phyloP scores from a whole-genome alignment of 2,888 invertebrate genomes.

The Orthosia incerta region DNA sequence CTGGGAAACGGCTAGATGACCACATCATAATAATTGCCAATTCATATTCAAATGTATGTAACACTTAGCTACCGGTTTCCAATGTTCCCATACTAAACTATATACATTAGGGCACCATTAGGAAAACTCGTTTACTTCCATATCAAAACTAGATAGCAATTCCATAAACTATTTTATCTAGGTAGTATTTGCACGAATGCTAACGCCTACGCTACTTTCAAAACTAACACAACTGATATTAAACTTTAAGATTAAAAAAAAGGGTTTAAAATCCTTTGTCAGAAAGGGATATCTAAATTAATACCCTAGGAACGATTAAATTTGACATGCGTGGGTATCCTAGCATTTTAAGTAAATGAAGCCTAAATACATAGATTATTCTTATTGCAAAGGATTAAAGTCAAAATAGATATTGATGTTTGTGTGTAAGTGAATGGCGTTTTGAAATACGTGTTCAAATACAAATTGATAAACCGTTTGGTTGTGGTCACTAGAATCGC shows the following conservation, averaged over 20 bases:
- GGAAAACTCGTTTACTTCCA: slow-evolving; percentile 43
- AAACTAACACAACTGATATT: neutral
- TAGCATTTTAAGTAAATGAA: slow-evolving; percentile 39
- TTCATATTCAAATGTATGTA: slow-evolving; percentile 17
- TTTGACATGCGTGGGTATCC: slow-evolving; percentile 62
- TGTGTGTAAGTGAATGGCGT: slow-evolving; percentile 11
- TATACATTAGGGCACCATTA: slow-evolving; percentile 38
- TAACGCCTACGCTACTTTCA: slow-evolving; percentile 47
- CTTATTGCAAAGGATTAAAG: slow-evolving; percentile 46
- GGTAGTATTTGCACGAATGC: slow-evolving; percentile 21
- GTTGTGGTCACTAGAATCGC: too few species aligned
- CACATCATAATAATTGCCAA: slow-evolving; percentile 5
- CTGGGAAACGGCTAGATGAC: neutral
- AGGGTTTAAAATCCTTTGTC: slow-evolving; percentile 9
- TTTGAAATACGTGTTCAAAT: too few species aligned
- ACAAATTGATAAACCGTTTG: too few species aligned
- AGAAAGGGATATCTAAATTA: slow-evolving; percentile 2
- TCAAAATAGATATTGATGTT: slow-evolving; percentile 31
- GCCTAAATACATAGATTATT: slow-evolving; percentile 14
- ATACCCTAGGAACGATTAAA: slow-evolving; percentile 47
- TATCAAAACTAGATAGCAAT: slow-evolving; percentile 46
- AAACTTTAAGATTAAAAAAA: fast-evolving
- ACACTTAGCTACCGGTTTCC: neutral
- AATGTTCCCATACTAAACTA: slow-evolving; percentile 41
- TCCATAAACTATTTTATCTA: slow-evolving; percentile 5